A percentile compares a stretch with the other conserved stretches of the same genome.
These are phyloP conservation scores for Drosophila sp. DNA, from an alignment of 1,140 invertebrate species.

Conservation along the genomic window DNA sequence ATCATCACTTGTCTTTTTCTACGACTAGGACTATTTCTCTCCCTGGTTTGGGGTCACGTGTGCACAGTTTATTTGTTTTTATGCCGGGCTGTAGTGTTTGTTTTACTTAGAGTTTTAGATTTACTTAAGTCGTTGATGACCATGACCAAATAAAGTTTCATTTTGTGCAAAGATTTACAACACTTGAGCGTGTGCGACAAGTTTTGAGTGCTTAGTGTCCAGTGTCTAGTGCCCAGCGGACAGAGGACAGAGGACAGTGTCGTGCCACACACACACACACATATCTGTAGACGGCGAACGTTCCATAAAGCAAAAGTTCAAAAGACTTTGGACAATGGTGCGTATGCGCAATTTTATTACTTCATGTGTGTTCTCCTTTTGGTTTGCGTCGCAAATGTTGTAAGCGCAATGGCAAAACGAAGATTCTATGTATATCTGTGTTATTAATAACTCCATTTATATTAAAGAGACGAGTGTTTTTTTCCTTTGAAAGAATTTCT, in stretches of 20 bases:
- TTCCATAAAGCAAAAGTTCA: constrained; percentile 49
- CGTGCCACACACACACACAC: not conserved
- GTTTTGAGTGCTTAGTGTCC: constrained; percentile 59
- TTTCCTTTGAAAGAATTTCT: too few species aligned
- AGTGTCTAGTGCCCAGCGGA: not conserved
- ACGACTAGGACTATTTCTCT: not conserved
- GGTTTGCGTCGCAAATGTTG: not conserved
- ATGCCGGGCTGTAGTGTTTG: constrained; percentile 73
- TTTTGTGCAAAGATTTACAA: constrained; percentile 79
- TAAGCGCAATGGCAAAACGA: constrained; percentile 23
- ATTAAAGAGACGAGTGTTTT: too few species aligned
- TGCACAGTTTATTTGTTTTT: constrained; percentile 78
- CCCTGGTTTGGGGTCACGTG: constrained; percentile 71
- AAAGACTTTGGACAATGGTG: constrained; percentile 51
- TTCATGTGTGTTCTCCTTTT: constrained; percentile 42
- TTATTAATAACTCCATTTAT: too few species aligned
- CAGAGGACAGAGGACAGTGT: too few species aligned
- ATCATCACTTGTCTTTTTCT: constrained; percentile 32
- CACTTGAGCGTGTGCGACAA: constrained; percentile 80
- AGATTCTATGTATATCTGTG: too few species aligned
- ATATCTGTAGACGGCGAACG: constrained; percentile 9
- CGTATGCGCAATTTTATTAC: constrained; percentile 76
- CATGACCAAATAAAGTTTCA: constrained; percentile 82
- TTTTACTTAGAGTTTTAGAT: constrained; percentile 83
- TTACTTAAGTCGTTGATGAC: constrained; percentile 81